phyloP scores from a whole-genome alignment of 2,888 invertebrate species.

The Eupeodes latifasciatus region DNA sequence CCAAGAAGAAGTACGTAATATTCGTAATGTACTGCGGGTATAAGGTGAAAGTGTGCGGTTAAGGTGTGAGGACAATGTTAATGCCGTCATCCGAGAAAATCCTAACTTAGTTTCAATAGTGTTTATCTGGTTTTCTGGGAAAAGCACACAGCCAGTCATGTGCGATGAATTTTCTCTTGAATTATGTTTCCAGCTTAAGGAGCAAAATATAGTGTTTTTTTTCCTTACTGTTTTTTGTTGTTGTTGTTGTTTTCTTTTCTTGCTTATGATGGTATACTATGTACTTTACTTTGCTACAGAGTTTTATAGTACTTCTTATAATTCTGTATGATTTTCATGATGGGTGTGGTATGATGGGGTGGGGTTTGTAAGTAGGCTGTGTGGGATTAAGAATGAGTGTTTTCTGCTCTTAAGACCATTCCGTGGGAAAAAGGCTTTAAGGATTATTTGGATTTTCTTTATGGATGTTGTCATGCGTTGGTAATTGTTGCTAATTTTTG shows the following conservation, averaged over 20 bases:
- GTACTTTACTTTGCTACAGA: slow-evolving; percentile 11
- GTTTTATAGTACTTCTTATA: not conserved
- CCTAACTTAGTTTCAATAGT: slow-evolving; percentile 46
- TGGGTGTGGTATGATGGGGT: no score
- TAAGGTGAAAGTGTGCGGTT: not conserved
- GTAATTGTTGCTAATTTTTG: slow-evolving; percentile 50
- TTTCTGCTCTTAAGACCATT: slow-evolving; percentile 33
- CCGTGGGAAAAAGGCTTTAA: slow-evolving; percentile 36
- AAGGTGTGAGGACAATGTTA: slow-evolving; percentile 44
- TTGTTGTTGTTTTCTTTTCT: not conserved
- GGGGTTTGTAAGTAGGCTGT: slow-evolving; percentile 12
- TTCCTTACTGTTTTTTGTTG: not conserved
- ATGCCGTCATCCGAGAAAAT: slow-evolving; percentile 64
- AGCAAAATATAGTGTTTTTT: slow-evolving; percentile 39
- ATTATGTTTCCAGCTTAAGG: slow-evolving; percentile 58
- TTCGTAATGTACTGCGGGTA: no score
- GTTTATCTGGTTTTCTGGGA: slow-evolving; percentile 48
- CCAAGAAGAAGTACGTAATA: no score
- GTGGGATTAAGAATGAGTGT: slow-evolving; percentile 36
- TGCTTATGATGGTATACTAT: not conserved
- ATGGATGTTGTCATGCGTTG: slow-evolving; percentile 35
- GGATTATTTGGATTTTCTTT: slow-evolving; percentile 49
- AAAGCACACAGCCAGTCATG: slow-evolving; percentile 28
- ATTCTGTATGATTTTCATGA: slow-evolving; percentile 1
- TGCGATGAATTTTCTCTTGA: slow-evolving; percentile 44